Base-by-base conservation (phyloP, 2,888 invertebrate species). In the Sycophila texana region DNA sequence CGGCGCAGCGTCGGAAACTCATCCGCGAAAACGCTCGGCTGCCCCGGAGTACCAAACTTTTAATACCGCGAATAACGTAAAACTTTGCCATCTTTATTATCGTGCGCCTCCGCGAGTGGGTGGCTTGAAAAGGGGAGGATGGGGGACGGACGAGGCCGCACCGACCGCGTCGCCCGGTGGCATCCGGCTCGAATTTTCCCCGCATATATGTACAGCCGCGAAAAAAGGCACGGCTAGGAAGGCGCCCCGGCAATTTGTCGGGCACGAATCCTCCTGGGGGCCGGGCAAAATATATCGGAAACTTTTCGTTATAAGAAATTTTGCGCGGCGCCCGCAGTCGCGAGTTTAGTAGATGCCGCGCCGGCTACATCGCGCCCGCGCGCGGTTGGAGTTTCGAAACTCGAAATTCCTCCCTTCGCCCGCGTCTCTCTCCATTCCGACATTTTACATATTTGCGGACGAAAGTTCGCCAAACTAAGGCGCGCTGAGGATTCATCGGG, bases 391-490 rank as follows among this genome's bases (percentile, higher is more conserved):
- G 77, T 71, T 65, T 65, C 72, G 53, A 61, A 39, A 65, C 65
- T 26, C 58, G 65, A 70, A 75, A 70, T 68, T 75, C 39, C 4
- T 30, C 26, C 68, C 66, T 5, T 0, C 55, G 26, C 70, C 3
- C 30, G 13, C 47, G 5, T 18, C 10, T 16, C 30, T n/a, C 63
- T n/a, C 63, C 47, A 20, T 39, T 49, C 58, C 78, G 78, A 75
- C 81, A 75, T 81, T 75, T 78, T 78, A 75, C 78, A 78, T 81
- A 78, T 81, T 81, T 81, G 81, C 72, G 78, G 78, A 81, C 72
- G 78, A 73, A 81, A 81, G 75, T 78, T 81, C 76, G 61, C 53
- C 72, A 55, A 77, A 80, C 75, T 72, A 61, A 65, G 71, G 20
- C 65, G 39, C 49, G 51, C 14, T 30, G 49, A 14, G 39, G 60